phyloP scores from a whole-genome alignment of 2,888 invertebrate species.

The Drosophila acutilabella region DNA sequence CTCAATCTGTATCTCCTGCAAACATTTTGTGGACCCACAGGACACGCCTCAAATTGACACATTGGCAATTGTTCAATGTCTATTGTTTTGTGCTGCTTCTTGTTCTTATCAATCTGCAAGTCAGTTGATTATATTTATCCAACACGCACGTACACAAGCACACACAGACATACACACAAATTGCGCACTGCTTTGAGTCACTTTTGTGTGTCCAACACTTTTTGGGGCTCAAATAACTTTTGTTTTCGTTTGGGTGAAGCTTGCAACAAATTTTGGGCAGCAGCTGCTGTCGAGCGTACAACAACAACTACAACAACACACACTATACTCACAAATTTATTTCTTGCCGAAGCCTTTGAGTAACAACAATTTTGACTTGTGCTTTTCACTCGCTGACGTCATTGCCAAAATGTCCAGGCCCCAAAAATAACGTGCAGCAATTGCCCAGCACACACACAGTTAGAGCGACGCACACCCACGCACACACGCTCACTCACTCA shows the following conservation, averaged over 20 bases:
- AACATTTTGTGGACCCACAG: background rate
- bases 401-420: conserved; percentile 42
- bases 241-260: background rate
- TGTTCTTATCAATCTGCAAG: conserved; percentile 36
- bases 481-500: conserved; percentile 20
- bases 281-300: conserved; percentile 46
- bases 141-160: conserved; percentile 12
- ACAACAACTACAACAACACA: conserved; percentile 17
- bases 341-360: conserved; percentile 35
- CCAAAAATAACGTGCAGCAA: conserved; percentile 25
- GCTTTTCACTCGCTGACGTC: conserved; percentile 48
- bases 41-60: conserved; percentile 54
- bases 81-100: background rate
- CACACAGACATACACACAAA: background rate
- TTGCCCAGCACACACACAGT: conserved; percentile 36
- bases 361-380: conserved; percentile 50
- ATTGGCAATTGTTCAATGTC: conserved; percentile 56
- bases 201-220: conserved; percentile 37
- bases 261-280: conserved; percentile 37
- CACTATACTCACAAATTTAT: background rate
- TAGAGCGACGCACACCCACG: conserved; percentile 17
- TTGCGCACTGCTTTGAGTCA: conserved; percentile 26
- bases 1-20: background rate
- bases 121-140: conserved; percentile 28
- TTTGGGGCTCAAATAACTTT: conserved; percentile 11